Percentiles rank a stretch among this genome's conserved stretches.
phyloP scores from a whole-genome alignment of 2,113 vertebrate genomes.

The Petrocephalus zakoni region DNA sequence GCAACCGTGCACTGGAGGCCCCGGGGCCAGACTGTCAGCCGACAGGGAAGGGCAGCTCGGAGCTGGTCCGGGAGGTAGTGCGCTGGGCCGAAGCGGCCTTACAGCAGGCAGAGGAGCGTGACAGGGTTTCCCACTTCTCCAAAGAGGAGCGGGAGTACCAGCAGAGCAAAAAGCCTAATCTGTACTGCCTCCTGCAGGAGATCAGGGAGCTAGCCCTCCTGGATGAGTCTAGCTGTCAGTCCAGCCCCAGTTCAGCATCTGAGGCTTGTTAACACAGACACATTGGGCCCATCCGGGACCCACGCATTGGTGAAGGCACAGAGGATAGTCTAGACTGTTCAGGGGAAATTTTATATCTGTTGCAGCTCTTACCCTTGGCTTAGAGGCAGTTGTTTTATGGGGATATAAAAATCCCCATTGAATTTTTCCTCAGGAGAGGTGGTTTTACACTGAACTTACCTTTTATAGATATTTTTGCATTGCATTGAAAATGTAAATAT shows the following conservation, averaged over 20 bases:
- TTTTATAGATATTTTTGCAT: constrained; percentile 3
- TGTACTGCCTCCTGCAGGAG: constrained; percentile 84
- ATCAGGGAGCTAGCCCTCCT: constrained; percentile 78
- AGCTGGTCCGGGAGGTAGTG: constrained; percentile 77
- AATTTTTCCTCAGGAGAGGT: background rate
- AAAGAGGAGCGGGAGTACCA: constrained; percentile 69
- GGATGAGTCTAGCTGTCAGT: constrained; percentile 48
- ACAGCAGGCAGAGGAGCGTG: constrained; percentile 60
- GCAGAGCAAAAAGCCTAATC: constrained; percentile 72
- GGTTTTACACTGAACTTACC: background rate
- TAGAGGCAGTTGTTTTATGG: background rate
- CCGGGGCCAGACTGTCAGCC: background rate
- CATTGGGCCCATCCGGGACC: background rate
- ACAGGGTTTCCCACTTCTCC: constrained; percentile 43
- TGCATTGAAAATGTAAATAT: background rate
- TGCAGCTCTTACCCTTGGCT: background rate
- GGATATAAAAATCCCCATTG: background rate
- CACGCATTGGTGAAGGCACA: background rate
- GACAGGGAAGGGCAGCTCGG: constrained; percentile 43
- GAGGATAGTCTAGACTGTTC: background rate
- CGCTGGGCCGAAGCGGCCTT: constrained; percentile 66
- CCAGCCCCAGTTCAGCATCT: constrained; percentile 8
- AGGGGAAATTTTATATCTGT: background rate
- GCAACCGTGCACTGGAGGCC: constrained; percentile 52
- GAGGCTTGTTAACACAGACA: background rate